phyloP scores from a whole-genome alignment of 2,797 vertebrate genomes.

The Chaetodon trifasciatus region DNA sequence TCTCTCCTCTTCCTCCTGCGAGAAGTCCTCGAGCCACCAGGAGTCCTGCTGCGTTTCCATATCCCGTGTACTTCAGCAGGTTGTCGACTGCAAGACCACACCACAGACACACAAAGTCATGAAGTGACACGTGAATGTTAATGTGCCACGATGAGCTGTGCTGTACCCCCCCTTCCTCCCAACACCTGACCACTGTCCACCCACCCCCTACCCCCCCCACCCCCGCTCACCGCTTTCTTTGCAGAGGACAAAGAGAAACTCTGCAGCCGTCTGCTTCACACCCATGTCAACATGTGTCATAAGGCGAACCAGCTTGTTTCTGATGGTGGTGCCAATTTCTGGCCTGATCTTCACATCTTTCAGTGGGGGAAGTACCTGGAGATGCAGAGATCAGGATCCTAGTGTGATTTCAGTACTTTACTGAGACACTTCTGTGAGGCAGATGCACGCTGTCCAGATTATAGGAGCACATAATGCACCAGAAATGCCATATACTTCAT shows the following conservation, averaged over 20 bases:
- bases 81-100: conserved; percentile 89
- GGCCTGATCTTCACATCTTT: conserved; percentile 95
- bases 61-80: conserved; percentile 97
- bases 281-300: conserved; percentile 99
- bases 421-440: neutral
- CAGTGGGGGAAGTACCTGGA: conserved; percentile 94
- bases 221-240: conserved; percentile 93
- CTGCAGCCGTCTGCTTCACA: conserved; percentile 97
- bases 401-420: neutral
- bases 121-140: neutral
- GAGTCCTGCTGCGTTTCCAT: conserved; percentile 97
- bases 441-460: neutral
- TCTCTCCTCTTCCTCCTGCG: conserved; percentile 95
- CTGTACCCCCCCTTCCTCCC: no score
- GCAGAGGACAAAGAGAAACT: conserved; percentile 98
- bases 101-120: neutral
- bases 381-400: neutral
- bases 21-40: conserved; percentile 94
- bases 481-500: neutral
- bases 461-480: neutral
- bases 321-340: conserved; percentile 93
- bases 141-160: neutral
- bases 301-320: conserved; percentile 98
- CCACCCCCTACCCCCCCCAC: no score
- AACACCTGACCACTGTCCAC: no score